A percentile compares a stretch with the other conserved stretches of the same genome.
These are phyloP conservation scores for rat (Rattus norvegicus) DNA, from an alignment of 2,113 vertebrate genomes.

Conservation along the genomic window DNA sequence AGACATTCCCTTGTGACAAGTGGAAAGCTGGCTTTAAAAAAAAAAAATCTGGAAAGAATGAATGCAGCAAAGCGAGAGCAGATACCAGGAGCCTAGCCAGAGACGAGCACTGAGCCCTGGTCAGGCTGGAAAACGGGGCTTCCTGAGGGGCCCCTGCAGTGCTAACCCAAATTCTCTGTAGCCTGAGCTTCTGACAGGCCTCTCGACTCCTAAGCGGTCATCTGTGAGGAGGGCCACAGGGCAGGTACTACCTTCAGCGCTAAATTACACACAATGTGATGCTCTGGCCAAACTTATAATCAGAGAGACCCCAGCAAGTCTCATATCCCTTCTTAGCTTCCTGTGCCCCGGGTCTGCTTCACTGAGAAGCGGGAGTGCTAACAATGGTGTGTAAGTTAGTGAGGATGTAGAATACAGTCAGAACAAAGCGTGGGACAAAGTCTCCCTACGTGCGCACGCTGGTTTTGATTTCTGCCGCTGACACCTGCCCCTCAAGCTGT, in stretches of 20 bases:
- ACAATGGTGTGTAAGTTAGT: not conserved
- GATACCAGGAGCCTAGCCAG: not conserved
- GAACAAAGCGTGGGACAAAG: not conserved
- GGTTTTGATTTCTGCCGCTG: not conserved
- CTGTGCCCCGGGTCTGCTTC: not conserved
- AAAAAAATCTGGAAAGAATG: constrained; percentile 77
- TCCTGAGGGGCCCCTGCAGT: not conserved
- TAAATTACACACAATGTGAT: not conserved
- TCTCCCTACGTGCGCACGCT: not conserved
- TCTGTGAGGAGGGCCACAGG: not conserved
- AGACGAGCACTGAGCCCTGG: not conserved
- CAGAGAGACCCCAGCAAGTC: not conserved
- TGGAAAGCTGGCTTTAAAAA: constrained; percentile 69
- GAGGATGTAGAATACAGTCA: not conserved
- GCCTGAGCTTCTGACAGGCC: not conserved
- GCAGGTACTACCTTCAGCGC: not conserved
- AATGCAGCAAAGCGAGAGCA: constrained; percentile 41
- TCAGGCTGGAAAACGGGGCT: not conserved
- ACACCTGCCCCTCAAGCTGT: not conserved
- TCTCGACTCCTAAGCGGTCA: not conserved
- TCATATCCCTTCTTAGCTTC: not conserved
- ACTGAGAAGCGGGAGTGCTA: not conserved
- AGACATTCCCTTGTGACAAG: constrained; percentile 70
- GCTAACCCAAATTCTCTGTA: not conserved
- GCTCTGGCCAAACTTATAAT: not conserved